Conservation (phyloP, 2,888 invertebrate species). For the Drosophila merina region DNA sequence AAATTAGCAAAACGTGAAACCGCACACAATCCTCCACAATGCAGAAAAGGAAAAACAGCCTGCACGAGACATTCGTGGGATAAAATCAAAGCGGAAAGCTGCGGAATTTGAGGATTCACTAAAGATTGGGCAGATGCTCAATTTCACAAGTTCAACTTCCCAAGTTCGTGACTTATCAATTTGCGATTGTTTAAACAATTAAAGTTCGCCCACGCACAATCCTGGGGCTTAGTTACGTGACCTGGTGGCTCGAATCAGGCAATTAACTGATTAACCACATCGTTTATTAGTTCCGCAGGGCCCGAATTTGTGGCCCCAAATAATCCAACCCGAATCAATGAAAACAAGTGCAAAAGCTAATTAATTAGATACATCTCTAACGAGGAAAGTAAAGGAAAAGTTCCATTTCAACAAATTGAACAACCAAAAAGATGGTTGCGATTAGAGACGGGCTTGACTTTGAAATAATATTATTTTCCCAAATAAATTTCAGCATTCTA, state of each 20-base stretch:
- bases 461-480: not conserved
- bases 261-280: conserved; percentile 68
- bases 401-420: not conserved
- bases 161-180: conserved; percentile 36
- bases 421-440: not conserved
- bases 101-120: conserved; percentile 10
- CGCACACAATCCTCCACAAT: conserved; percentile 44
- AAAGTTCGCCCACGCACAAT: conserved; percentile 42
- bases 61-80: conserved; percentile 41
- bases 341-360: conserved; percentile 15
- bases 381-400: conserved; percentile 12
- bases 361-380: conserved; percentile 15
- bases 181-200: conserved; percentile 47
- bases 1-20: conserved; percentile 72
- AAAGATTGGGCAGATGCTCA: conserved; percentile 15
- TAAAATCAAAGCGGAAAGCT: conserved; percentile 1
- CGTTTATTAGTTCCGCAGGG: conserved; percentile 4
- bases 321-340: not conserved
- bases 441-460: not conserved
- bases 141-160: conserved; percentile 2
- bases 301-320: conserved; percentile 16
- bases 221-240: conserved; percentile 36
- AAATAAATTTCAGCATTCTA: not conserved
- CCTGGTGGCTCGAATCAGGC: conserved; percentile 37
- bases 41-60: conserved; percentile 26